Conservation (phyloP, 2,113 vertebrate genomes). For the Danio rerio region DNA sequence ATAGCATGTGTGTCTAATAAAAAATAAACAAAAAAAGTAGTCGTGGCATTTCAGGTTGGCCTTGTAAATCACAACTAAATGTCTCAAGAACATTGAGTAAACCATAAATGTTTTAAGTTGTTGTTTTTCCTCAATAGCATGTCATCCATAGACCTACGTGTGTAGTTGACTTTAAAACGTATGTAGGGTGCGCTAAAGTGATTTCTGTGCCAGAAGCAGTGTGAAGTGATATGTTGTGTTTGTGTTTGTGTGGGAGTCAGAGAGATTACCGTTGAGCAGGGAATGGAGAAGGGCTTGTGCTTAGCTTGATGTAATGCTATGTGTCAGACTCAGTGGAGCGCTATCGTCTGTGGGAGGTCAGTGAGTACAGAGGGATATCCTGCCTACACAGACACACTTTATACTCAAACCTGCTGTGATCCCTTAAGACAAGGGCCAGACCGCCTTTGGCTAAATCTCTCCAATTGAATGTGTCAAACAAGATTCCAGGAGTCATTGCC, state of each 20-base stretch:
- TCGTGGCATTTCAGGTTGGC: not conserved
- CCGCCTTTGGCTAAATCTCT: conserved; percentile 17
- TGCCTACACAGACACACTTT: not conserved
- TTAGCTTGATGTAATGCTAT: conserved; percentile 54
- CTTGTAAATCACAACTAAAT: not conserved
- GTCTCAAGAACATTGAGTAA: not conserved
- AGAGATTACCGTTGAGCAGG: not conserved
- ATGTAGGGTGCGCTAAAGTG: not conserved
- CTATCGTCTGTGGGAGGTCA: conserved; percentile 45
- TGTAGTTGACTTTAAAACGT: not conserved
- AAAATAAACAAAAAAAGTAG: too few species aligned
- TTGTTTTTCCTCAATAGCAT: not conserved
- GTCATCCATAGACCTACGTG: not conserved
- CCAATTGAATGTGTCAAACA: conserved; percentile 39
- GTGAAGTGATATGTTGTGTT: conserved; percentile 4
- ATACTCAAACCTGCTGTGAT: conserved; percentile 15
- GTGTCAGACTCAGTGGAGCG: conserved; percentile 61
- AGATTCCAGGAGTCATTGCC: conserved; percentile 33
- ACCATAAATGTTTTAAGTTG: not conserved
- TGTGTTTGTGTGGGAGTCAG: conserved; percentile 4
- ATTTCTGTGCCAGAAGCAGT: not conserved
- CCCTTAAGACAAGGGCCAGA: conserved; percentile 26
- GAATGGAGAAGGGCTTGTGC: not conserved
- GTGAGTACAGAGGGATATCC: conserved; percentile 34
- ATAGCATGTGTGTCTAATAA: too few species aligned